Conservation (phyloP, 2,113 vertebrate genomes). For the Pachyramphus minor region DNA sequence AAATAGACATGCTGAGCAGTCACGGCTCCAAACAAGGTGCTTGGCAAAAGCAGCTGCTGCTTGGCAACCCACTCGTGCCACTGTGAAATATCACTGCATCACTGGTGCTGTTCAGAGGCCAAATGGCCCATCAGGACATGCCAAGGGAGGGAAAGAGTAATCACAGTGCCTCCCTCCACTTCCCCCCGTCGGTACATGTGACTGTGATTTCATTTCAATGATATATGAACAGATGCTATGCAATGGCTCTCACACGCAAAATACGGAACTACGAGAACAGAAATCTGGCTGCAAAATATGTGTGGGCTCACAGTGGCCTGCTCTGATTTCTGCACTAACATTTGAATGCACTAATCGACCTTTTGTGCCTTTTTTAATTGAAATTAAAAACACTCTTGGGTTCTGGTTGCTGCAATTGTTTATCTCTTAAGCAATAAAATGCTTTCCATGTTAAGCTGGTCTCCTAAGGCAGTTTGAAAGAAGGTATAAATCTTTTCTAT, state of each 20-base stretch:
- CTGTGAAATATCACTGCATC: neutral
- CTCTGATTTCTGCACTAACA: neutral
- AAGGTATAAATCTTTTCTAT: neutral
- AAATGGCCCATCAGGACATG: accelerated
- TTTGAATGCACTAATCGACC: neutral
- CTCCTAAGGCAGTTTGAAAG: neutral
- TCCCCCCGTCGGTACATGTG: neutral
- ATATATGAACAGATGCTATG: neutral
- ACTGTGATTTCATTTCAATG: neutral
- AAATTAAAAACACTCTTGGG: neutral
- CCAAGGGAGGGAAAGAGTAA: neutral
- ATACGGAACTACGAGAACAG: neutral
- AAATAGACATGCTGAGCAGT: constrained; percentile 74
- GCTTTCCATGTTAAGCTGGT: neutral
- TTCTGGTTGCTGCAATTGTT: neutral
- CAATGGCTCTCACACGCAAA: neutral
- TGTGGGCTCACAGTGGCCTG: neutral
- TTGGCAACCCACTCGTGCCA: neutral
- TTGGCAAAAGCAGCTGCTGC: constrained; percentile 75
- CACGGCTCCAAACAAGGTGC: constrained; percentile 76
- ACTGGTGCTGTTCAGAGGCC: neutral
- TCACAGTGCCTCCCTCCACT: neutral
- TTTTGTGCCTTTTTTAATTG: neutral
- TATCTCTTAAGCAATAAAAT: neutral
- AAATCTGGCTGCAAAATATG: neutral